Conservation (phyloP, 2,888 invertebrate genomes). For the Mycogona germanica region DNA sequence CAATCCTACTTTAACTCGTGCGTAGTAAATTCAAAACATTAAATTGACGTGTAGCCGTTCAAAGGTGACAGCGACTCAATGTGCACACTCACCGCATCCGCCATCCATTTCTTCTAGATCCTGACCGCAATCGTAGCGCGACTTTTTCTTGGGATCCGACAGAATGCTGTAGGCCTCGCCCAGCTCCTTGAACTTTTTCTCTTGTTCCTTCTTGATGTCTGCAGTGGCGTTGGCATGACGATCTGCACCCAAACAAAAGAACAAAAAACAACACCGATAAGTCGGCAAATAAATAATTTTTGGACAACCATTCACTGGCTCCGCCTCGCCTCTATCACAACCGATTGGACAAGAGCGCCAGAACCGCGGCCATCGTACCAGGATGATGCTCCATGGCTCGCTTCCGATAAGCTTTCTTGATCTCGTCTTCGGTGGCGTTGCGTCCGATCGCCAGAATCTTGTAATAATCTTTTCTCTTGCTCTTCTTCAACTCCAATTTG, state of each 20-base stretch:
- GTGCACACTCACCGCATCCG: conserved; percentile 19
- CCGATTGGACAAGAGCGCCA: neutral
- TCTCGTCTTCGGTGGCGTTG: conserved; percentile 75
- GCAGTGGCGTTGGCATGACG: conserved; percentile 80
- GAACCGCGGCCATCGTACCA: conserved; percentile 35
- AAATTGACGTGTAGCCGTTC: conserved; percentile 24
- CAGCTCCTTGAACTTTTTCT: conserved; percentile 86
- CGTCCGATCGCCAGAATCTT: conserved; percentile 80
- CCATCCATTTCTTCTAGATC: conserved; percentile 63
- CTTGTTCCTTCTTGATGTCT: conserved; percentile 75
- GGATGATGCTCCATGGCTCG: conserved; percentile 83
- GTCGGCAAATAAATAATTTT: neutral
- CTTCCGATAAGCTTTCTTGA: conserved; percentile 88
- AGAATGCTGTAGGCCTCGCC: conserved; percentile 91
- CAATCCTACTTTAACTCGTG: no score
- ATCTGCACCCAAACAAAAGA: conserved; percentile 42
- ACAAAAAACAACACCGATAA: conserved; percentile 1
- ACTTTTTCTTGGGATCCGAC: conserved; percentile 79
- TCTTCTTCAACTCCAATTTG: conserved; percentile 74
- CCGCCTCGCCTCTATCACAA: neutral
- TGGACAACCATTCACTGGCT: neutral
- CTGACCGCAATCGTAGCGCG: conserved; percentile 81
- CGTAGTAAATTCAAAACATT: neutral
- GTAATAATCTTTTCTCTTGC: conserved; percentile 91
- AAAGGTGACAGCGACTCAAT: no score